These are phyloP conservation scores for Spatula clypeata DNA, from an alignment of 2,797 vertebrate species.

Conservation along the genomic window DNA sequence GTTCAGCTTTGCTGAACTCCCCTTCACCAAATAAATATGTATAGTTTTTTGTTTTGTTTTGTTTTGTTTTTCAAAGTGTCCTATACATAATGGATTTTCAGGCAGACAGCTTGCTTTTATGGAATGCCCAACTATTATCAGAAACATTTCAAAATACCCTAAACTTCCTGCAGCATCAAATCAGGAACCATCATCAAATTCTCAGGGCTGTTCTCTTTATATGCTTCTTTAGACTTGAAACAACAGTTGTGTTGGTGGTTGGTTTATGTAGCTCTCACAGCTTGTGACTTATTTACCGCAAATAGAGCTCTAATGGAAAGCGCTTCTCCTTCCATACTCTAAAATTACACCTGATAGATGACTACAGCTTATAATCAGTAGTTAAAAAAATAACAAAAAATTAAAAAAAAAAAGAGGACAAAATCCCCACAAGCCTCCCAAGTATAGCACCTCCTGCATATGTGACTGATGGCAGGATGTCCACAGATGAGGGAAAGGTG, in stretches of 20 bases:
- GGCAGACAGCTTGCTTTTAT: not conserved
- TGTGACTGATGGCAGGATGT: not conserved
- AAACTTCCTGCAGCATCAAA: not conserved
- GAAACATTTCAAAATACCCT: not conserved
- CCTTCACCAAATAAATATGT: not conserved
- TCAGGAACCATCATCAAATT: not conserved
- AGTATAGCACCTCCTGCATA: not conserved
- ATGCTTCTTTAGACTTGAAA: not conserved
- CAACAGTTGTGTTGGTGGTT: not conserved
- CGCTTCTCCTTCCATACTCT: not conserved
- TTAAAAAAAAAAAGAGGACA: not conserved
- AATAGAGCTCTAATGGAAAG: not conserved
- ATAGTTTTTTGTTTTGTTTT: too few species aligned
- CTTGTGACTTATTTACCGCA: slow-evolving; percentile 1
- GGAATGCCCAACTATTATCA: not conserved
- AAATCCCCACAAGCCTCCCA: not conserved
- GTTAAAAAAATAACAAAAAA: not conserved
- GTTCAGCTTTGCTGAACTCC: not conserved
- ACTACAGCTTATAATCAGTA: not conserved
- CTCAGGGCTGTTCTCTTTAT: not conserved
- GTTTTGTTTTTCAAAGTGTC: not conserved
- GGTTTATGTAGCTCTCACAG: not conserved
- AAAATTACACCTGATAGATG: slow-evolving; percentile 1
- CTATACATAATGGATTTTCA: not conserved
- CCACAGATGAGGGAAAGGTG: not conserved